Conservation (phyloP, 2,888 invertebrate species). For the Lepidochitona cinerea region DNA sequence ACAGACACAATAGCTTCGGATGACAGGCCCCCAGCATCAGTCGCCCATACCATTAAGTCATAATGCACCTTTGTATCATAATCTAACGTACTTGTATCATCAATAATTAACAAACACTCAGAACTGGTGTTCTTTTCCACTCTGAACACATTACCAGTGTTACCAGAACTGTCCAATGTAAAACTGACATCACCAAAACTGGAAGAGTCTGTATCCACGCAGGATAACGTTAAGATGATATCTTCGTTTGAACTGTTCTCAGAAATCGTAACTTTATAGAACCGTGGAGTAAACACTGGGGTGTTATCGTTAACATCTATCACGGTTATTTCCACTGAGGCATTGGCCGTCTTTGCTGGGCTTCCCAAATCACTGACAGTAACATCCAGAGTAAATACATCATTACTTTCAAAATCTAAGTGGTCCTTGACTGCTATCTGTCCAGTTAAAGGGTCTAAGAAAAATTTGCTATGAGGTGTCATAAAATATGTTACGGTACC, state of each 20-base stretch:
- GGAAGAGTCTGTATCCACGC: background rate
- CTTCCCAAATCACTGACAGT: background rate
- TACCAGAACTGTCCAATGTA: background rate
- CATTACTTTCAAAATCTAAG: background rate
- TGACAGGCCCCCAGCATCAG: background rate
- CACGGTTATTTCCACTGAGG: background rate
- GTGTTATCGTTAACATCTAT: background rate
- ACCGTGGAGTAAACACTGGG: background rate
- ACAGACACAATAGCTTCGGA: background rate
- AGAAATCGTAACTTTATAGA: background rate
- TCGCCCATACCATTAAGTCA: background rate
- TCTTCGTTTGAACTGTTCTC: background rate
- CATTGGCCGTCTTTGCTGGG: background rate
- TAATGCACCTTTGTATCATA: background rate
- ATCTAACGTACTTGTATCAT: background rate
- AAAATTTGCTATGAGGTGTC: background rate
- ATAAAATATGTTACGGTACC: background rate
- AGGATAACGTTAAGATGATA: background rate
- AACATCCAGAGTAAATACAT: background rate
- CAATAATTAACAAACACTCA: background rate
- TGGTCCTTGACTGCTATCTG: background rate
- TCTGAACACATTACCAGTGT: background rate
- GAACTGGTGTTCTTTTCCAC: background rate
- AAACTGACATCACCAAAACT: background rate
- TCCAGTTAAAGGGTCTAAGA: background rate